A percentile compares a stretch with the other conserved stretches of the same genome.
Conservation (phyloP, 1,140 invertebrate species). For the Macrosteles quadrilineatus region DNA sequence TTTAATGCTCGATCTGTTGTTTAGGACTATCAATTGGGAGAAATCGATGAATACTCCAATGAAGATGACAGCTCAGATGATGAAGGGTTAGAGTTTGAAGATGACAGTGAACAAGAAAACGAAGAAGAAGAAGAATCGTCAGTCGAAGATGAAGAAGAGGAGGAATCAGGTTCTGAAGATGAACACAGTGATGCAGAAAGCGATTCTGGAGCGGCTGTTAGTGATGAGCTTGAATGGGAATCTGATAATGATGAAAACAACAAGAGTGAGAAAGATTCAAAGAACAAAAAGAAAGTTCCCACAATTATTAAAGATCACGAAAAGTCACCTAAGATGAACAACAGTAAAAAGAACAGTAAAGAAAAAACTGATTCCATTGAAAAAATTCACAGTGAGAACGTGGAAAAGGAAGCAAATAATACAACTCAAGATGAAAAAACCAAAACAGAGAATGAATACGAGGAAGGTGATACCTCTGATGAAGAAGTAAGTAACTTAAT, state of each 20-base stretch:
- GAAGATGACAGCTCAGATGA: constrained; percentile 57
- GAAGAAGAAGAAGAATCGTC: constrained; percentile 43
- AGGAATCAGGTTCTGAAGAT: constrained; percentile 16
- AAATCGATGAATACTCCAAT: constrained; percentile 16
- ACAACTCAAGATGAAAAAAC: constrained; percentile 41
- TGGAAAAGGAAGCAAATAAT: constrained; percentile 22
- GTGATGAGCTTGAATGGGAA: constrained; percentile 34
- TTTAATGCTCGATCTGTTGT: too few relatives aligned
- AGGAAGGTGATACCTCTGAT: constrained; percentile 74
- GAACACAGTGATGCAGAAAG: constrained; percentile 29
- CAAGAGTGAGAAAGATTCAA: constrained; percentile 44
- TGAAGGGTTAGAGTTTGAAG: constrained; percentile 48
- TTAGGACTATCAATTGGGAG: background rate
- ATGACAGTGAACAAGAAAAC: constrained; percentile 54
- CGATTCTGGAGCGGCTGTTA: constrained; percentile 28
- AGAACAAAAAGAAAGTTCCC: constrained; percentile 36
- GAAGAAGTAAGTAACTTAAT: constrained; percentile 64
- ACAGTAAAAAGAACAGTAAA: background rate
- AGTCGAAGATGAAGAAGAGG: constrained; percentile 37
- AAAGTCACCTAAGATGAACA: constrained; percentile 10
- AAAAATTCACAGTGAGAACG: constrained; percentile 40
- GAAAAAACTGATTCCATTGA: constrained; percentile 38
- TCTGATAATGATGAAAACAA: constrained; percentile 42
- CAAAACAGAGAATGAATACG: constrained; percentile 46
- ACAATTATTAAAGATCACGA: constrained; percentile 30